Percentiles rank a stretch among this genome's conserved stretches.
phyloP scores from a whole-genome alignment of 2,797 vertebrate species.

The Anguilla megastoma region DNA sequence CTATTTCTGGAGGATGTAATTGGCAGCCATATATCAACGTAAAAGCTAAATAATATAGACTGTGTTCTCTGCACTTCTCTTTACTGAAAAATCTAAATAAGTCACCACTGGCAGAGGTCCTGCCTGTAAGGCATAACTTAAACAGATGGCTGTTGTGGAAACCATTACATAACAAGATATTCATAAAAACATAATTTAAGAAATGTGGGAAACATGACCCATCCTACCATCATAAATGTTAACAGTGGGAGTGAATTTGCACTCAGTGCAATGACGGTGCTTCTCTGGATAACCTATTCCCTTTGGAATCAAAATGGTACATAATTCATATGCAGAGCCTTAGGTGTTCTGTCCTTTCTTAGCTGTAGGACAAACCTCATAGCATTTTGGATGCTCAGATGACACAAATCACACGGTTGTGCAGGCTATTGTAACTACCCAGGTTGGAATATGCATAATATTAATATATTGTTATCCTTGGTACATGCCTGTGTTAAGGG shows the following conservation, averaged over 20 bases:
- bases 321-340: background rate
- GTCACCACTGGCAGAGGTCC: background rate
- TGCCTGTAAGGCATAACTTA: background rate
- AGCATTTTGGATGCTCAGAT: background rate
- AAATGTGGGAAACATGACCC: background rate
- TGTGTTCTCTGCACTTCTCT: background rate
- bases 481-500: background rate
- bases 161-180: background rate
- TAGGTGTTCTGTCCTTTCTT: background rate
- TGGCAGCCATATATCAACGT: background rate
- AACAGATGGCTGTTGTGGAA: conserved; percentile 3
- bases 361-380: background rate
- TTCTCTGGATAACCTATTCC: background rate
- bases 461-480: background rate
- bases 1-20: conserved; percentile 13
- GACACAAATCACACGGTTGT: background rate
- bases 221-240: background rate
- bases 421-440: background rate
- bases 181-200: background rate
- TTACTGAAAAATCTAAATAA: background rate
- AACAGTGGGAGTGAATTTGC: background rate
- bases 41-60: background rate
- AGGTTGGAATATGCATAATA: background rate
- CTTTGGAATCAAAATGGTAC: background rate
- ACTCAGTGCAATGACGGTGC: background rate